These are phyloP conservation scores for Tetraneura akinire DNA, from an alignment of 1,140 invertebrate species.

Conservation along the genomic window DNA sequence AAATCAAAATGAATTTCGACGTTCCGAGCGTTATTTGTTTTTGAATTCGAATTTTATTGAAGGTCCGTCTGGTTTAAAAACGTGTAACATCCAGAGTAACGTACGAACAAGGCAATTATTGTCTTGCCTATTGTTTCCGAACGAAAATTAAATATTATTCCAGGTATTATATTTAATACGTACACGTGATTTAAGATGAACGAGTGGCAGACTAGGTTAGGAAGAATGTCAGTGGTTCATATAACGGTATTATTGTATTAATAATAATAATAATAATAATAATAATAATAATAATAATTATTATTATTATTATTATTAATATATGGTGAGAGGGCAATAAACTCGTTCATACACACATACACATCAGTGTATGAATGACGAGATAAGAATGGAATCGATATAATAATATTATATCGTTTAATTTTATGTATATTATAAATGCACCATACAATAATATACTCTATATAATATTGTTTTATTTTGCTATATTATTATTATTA, in stretches of 20 bases:
- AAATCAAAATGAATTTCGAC: too few species aligned
- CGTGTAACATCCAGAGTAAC: background rate
- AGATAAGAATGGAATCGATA: background rate
- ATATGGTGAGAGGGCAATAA: background rate
- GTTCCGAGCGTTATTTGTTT: too few species aligned
- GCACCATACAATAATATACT: too few species aligned
- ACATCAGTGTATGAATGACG: background rate
- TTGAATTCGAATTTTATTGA: too few species aligned
- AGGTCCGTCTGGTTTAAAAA: background rate
- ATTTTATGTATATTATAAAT: too few species aligned
- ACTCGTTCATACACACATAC: background rate
- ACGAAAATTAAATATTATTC: too few species aligned
- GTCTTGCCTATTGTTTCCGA: background rate
- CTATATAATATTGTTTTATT: too few species aligned
- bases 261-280: too few species aligned
- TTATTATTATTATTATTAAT: too few species aligned
- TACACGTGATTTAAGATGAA: background rate
- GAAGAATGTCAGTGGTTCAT: constrained; percentile 19
- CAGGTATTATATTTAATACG: too few species aligned
- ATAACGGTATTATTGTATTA: background rate
- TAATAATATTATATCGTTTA: background rate
- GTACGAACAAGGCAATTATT: background rate
- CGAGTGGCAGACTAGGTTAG: background rate
- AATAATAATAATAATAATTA: too few species aligned
- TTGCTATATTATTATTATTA: too few species aligned